A percentile compares a stretch with the other conserved stretches of the same genome.
These are phyloP conservation scores for Ichneumoninae sp. DNA, from an alignment of 2,888 invertebrate genomes.

Conservation along the genomic window DNA sequence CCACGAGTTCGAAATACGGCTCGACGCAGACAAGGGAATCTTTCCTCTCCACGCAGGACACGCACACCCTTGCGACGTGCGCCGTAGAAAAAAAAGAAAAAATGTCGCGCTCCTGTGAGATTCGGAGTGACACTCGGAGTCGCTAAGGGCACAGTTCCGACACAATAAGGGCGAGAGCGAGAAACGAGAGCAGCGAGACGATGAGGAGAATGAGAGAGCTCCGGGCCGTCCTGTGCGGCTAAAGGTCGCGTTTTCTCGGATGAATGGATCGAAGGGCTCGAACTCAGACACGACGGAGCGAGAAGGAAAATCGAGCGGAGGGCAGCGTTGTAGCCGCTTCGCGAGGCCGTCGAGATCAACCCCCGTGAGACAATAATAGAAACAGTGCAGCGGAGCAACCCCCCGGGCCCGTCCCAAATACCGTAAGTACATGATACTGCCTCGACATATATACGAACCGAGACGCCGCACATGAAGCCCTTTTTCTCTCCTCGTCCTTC, in stretches of 20 bases:
- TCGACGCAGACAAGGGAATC: constrained; percentile 43
- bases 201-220: constrained; percentile 20
- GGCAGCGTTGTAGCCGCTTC: constrained; percentile 32
- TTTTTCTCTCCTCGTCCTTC: constrained; percentile 40
- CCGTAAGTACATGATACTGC: constrained; percentile 77
- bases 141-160: constrained; percentile 64
- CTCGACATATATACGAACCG: constrained; percentile 19
- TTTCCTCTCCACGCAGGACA: constrained; percentile 26
- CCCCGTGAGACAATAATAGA: constrained; percentile 83
- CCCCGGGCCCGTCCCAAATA: constrained; percentile 77
- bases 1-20: constrained; percentile 31
- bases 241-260: constrained; percentile 54
- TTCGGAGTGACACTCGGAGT: constrained; percentile 65
- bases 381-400: constrained; percentile 76
- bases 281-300: constrained; percentile 15
- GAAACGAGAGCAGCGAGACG: constrained; percentile 8
- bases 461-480: constrained; percentile 30
- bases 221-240: constrained; percentile 36
- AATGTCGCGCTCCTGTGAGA: constrained; percentile 55
- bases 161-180: constrained; percentile 58
- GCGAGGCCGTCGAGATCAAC: constrained; percentile 67
- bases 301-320: constrained; percentile 16
- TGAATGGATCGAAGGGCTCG: constrained; percentile 63
- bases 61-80: background rate
- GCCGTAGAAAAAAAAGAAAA: constrained; percentile 25